Conservation (phyloP, 2,113 vertebrate species). For the Crypturellus undulatus region DNA sequence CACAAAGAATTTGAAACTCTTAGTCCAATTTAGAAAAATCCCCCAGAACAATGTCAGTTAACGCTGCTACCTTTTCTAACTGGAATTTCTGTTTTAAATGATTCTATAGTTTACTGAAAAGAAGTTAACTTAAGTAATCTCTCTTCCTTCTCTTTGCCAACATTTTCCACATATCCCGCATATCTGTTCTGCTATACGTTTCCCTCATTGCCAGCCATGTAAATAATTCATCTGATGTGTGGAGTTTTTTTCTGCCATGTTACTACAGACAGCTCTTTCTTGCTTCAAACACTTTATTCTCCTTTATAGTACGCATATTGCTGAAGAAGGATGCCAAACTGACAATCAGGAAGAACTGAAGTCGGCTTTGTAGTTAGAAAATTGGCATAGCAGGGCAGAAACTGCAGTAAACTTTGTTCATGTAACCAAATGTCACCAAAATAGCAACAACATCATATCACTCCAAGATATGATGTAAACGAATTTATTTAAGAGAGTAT, state of each 20-base stretch:
- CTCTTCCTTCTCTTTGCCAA: background rate
- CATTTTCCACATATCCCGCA: background rate
- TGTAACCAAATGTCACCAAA: background rate
- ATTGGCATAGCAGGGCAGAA: background rate
- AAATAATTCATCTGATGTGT: background rate
- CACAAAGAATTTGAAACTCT: background rate
- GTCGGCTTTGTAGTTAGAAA: background rate
- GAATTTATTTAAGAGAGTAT: background rate
- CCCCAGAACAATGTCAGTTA: background rate
- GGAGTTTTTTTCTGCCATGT: background rate
- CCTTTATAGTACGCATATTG: background rate
- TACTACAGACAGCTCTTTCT: background rate
- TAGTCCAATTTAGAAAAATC: background rate
- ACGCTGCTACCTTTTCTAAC: background rate
- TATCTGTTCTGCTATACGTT: background rate
- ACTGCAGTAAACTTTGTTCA: background rate
- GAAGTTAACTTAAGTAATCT: background rate
- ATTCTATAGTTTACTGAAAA: background rate
- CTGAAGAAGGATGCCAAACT: background rate
- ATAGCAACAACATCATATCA: background rate
- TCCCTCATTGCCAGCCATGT: background rate
- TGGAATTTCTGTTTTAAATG: background rate
- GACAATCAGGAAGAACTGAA: background rate
- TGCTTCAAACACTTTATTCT: background rate
- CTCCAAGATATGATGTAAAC: background rate